Evolutionary conservation across 2,888 invertebrate species (phyloP).

Genomic region (Aphodius granarius): DNA sequence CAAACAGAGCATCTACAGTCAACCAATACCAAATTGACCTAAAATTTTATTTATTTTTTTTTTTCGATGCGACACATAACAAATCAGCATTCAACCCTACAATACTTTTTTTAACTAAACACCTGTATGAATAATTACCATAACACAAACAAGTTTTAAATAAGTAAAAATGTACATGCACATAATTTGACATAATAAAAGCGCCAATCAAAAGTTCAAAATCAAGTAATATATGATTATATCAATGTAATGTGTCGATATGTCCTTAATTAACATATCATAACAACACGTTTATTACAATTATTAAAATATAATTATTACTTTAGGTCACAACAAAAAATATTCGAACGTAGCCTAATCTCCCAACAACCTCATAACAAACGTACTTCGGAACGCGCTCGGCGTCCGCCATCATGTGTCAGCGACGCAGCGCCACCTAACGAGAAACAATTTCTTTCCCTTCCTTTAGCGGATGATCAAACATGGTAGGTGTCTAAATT

Average conservation of each 20-base stretch:
- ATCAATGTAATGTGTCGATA: too few relatives aligned
- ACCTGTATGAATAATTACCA: not conserved
- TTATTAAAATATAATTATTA: too few relatives aligned
- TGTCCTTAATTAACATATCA: too few relatives aligned
- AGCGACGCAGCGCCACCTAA: not conserved
- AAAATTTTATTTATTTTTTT: not conserved
- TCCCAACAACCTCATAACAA: not conserved
- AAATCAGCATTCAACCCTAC: not conserved
- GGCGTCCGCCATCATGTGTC: not conserved
- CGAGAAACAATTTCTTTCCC: slow-evolving; percentile 15
- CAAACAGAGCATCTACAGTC: too few relatives aligned
- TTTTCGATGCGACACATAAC: not conserved
- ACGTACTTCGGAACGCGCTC: not conserved
- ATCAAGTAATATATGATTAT: too few relatives aligned
- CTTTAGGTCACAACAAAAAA: not conserved
- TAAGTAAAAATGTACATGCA: too few relatives aligned
- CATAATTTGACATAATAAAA: too few relatives aligned
- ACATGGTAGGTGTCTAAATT: slow-evolving; percentile 29
- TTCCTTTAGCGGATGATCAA: slow-evolving; percentile 27
- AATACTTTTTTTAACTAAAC: not conserved
- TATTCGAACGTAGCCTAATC: not conserved
- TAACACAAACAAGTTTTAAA: not conserved
- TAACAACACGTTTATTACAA: too few relatives aligned
- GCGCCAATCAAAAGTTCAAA: too few relatives aligned
- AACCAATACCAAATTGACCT: too few relatives aligned